These are phyloP conservation scores for Agrypnia vestita DNA, from an alignment of 1,140 invertebrate genomes.

Conservation along the genomic window DNA sequence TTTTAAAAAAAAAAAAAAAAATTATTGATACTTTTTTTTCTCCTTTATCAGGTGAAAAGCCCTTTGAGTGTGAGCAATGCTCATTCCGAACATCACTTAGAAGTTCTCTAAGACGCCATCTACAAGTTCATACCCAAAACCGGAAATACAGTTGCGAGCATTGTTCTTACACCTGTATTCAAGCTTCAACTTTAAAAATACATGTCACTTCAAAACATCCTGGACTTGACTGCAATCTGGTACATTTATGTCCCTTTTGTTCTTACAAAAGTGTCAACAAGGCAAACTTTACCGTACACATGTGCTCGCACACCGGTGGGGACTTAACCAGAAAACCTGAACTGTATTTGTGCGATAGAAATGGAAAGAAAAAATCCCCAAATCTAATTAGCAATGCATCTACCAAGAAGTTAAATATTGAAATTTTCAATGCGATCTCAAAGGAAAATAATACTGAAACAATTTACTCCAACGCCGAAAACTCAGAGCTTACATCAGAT, in stretches of 20 bases:
- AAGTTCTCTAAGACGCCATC: constrained; percentile 86
- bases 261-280: constrained; percentile 73
- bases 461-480: neutral
- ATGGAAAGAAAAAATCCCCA: constrained; percentile 48
- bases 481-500: neutral
- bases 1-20: too few relatives aligned
- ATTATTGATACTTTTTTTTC: neutral
- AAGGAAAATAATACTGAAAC: neutral
- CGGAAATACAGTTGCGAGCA: constrained; percentile 82
- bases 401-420: constrained; percentile 5
- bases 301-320: constrained; percentile 66
- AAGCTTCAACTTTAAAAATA: constrained; percentile 76
- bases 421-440: neutral
- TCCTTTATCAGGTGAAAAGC: constrained; percentile 80
- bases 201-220: constrained; percentile 76
- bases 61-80: constrained; percentile 86
- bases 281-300: constrained; percentile 71
- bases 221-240: constrained; percentile 68
- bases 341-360: neutral
- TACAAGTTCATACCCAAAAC: constrained; percentile 83
- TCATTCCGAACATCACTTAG: constrained; percentile 85
- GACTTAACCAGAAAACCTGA: neutral
- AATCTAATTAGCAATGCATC: constrained; percentile 36
- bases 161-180: constrained; percentile 81
- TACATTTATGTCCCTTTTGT: constrained; percentile 73